These are phyloP conservation scores for Hemiprocne comata DNA, from an alignment of 2,113 vertebrate genomes.

Conservation along the genomic window DNA sequence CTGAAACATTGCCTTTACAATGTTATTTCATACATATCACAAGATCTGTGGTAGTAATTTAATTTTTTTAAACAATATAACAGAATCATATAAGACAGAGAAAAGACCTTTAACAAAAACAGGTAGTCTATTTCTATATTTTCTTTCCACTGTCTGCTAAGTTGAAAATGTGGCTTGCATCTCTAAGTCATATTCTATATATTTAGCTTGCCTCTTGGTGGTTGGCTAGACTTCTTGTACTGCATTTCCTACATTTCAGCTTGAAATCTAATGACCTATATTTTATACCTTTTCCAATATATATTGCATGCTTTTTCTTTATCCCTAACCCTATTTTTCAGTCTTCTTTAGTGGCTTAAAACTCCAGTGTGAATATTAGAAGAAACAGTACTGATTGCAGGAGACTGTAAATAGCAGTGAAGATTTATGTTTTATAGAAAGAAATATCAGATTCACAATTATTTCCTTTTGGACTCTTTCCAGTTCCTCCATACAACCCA, in stretches of 20 bases:
- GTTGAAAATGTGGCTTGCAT: neutral
- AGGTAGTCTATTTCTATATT: neutral
- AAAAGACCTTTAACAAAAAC: neutral
- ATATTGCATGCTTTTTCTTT: neutral
- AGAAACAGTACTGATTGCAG: neutral
- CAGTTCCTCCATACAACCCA: neutral
- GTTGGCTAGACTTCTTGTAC: neutral
- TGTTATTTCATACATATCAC: neutral
- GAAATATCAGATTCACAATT: neutral
- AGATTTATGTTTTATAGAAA: neutral
- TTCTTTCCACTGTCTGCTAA: neutral
- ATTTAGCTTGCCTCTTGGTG: neutral
- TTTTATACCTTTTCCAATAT: neutral
- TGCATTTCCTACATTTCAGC: neutral
- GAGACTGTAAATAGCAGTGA: neutral
- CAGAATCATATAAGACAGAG: neutral
- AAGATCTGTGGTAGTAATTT: neutral
- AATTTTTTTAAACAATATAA: neutral
- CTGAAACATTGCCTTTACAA: neutral
- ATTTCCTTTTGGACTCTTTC: neutral
- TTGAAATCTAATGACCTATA: neutral
- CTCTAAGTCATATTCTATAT: neutral
- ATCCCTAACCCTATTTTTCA: neutral
- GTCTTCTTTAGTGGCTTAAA: neutral
- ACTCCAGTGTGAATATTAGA: neutral